Base-by-base conservation (phyloP, 2,113 vertebrate species). In the Dasyornis broadbenti region DNA sequence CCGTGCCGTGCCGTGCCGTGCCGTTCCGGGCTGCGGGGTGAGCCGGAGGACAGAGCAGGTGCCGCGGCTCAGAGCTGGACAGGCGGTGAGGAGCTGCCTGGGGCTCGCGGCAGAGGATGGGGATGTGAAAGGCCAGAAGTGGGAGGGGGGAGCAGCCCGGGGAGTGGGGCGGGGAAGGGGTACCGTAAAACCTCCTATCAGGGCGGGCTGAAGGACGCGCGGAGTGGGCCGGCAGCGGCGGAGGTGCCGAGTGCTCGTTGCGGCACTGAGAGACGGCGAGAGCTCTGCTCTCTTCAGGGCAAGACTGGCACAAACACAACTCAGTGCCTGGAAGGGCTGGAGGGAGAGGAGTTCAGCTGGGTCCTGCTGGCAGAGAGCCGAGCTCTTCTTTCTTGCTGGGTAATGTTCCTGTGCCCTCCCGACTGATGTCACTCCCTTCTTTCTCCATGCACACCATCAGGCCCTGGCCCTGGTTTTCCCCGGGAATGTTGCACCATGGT, bases 231-330 rank as follows among this genome's bases (percentile, higher is more conserved):
- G 7, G 69, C 52, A 27, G 52, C 56, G 4, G 7, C 45, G 5
- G 68, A 13, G 37, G 18, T 19, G 42, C 28, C 14, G 9, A 8
- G 31, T 2, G 31, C 39, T 60, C 3, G 0, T 2, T 21, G 44
- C 3, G 7, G n/a, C 24, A 0, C 19, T 1, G 49, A 10, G 24
- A 84, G 53, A 60, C 27, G 22, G 3, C 0, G 5, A 68, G 71
- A 75, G 76, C 5, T 53, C 37, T 77, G 83, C 42, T 39, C 1
- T 1, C 28, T 53, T 23, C 49, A 39, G 61, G 30, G 37, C 11
- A 9, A 56, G 30, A 22, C 0, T 13, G 40, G 10, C 53, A 76
- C 21, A 83, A 75, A 47, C 11, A 33, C 12, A 44, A 27, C 4
- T 20, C 9, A 0, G 64, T 13, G 42, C 17, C 30, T 47, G 52